Percentiles rank a stretch among this genome's conserved stretches.
Evolutionary conservation across 2,113 vertebrate genomes (phyloP).

Genomic region (Columbina picui): DNA sequence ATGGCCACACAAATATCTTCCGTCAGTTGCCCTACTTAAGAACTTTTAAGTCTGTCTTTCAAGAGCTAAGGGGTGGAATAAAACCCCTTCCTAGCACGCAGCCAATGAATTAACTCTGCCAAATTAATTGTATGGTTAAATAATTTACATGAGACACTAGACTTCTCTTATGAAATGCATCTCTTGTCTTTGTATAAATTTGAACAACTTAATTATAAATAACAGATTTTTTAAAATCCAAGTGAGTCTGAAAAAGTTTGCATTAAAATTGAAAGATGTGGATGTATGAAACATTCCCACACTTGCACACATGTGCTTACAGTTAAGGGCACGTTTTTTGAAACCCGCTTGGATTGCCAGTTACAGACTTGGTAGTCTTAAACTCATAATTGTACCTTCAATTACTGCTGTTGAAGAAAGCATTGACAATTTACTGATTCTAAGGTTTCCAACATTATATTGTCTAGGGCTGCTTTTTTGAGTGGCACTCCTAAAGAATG

Average conservation of each 20-base stretch:
- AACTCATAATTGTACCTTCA: neutral
- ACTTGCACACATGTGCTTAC: neutral
- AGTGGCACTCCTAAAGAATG: neutral
- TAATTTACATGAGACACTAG: neutral
- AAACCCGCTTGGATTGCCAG: neutral
- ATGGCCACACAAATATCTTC: neutral
- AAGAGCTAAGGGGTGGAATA: neutral
- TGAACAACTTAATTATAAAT: neutral
- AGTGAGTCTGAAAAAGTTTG: neutral
- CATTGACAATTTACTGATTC: neutral
- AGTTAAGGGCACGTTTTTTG: neutral
- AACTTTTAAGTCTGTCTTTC: neutral
- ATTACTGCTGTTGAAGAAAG: neutral
- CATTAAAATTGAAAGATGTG: neutral
- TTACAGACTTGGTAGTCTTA: neutral
- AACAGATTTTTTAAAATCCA: neutral
- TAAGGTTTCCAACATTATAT: neutral
- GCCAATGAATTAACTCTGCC: neutral
- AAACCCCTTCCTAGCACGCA: neutral
- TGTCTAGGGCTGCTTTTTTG: neutral
- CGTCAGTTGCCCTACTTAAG: neutral
- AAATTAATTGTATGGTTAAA: neutral
- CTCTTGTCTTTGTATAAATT: neutral
- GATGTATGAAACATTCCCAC: neutral
- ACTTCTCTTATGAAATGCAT: neutral